These are phyloP conservation scores for Tanypteryx hageni DNA, from an alignment of 2,888 invertebrate genomes.

Conservation along the genomic window DNA sequence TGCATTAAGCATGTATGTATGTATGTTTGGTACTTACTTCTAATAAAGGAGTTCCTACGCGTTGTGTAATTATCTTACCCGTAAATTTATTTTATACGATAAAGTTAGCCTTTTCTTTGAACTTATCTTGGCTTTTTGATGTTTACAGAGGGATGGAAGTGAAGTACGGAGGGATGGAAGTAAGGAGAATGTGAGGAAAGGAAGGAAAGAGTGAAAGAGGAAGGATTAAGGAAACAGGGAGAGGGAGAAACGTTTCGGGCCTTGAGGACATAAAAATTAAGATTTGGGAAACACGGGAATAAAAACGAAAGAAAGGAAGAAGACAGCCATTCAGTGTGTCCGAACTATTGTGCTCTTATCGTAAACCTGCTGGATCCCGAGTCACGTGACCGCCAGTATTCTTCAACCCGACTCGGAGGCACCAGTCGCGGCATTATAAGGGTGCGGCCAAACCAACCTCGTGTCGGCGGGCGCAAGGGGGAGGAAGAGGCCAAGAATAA, in stretches of 20 bases:
- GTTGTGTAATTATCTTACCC: too few relatives aligned
- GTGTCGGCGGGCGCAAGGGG: not conserved
- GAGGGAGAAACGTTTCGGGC: not conserved
- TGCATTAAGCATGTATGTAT: too few relatives aligned
- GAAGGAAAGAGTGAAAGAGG: not conserved
- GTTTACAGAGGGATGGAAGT: not conserved
- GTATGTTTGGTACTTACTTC: too few relatives aligned
- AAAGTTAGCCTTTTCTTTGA: too few relatives aligned
- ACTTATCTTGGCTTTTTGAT: too few relatives aligned
- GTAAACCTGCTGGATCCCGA: slow-evolving; percentile 7
- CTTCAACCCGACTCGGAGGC: not conserved
- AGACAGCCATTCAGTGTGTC: slow-evolving; percentile 19
- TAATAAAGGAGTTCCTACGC: too few relatives aligned
- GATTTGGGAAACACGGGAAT: slow-evolving; percentile 27
- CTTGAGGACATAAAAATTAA: slow-evolving; percentile 15
- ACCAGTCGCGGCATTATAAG: not conserved
- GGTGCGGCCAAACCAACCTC: not conserved
- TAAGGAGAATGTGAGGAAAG: not conserved
- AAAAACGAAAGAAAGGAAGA: slow-evolving; percentile 10
- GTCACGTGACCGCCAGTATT: slow-evolving; percentile 16
- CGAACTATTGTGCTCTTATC: not conserved
- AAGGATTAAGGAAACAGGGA: not conserved
- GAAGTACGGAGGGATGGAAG: not conserved
- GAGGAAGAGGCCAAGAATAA: not conserved
- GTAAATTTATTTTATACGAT: too few relatives aligned